These are phyloP conservation scores for Petrolisthes manimaculis DNA, from an alignment of 2,888 invertebrate genomes.

Conservation along the genomic window DNA sequence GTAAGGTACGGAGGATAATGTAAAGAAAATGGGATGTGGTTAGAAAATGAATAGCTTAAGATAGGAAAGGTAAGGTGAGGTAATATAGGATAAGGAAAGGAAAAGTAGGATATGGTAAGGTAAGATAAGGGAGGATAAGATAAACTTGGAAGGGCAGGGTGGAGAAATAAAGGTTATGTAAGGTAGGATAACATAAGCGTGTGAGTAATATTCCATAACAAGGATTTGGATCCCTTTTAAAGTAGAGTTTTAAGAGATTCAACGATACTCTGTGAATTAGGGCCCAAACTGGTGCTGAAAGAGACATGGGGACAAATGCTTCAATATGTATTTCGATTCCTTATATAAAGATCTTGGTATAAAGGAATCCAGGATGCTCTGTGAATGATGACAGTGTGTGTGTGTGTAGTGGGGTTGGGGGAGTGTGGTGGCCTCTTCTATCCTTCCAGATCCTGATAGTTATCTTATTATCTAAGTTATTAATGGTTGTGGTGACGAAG, in stretches of 20 bases:
- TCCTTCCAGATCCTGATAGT: slow-evolving; percentile 16
- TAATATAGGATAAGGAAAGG: neutral
- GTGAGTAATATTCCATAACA: too few species aligned
- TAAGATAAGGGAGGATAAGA: neutral
- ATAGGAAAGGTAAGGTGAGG: neutral
- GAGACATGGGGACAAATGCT: too few species aligned
- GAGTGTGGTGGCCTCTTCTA: neutral
- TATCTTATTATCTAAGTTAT: slow-evolving; percentile 44
- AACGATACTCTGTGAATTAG: too few species aligned
- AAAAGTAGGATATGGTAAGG: neutral
- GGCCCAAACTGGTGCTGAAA: too few species aligned
- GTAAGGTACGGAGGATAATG: neutral
- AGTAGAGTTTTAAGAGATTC: too few species aligned
- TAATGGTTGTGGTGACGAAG: slow-evolving; percentile 45
- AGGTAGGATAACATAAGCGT: too few species aligned
- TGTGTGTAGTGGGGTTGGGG: too few species aligned
- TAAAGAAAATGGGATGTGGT: neutral
- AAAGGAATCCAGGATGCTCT: too few species aligned
- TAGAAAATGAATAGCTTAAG: neutral
- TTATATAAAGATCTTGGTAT: too few species aligned
- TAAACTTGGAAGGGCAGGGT: neutral
- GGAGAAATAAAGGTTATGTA: neutral
- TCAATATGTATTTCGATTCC: too few species aligned
- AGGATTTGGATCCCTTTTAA: too few species aligned
- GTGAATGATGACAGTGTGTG: too few species aligned